A percentile compares a stretch with the other conserved stretches of the same genome.
Conservation (phyloP, 2,888 invertebrate species). For the Fragum fragum region DNA sequence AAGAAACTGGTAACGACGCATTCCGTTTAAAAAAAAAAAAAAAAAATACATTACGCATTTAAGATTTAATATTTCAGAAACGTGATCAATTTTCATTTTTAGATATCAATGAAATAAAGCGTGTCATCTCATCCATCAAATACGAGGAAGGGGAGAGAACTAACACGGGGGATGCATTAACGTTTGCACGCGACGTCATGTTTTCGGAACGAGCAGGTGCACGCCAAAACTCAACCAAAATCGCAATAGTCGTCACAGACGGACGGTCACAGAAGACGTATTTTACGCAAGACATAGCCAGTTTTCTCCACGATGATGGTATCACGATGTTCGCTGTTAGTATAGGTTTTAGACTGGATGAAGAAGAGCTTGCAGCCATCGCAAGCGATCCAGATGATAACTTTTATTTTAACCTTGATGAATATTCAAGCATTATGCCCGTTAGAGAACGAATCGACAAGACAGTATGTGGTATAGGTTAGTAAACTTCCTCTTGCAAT, state of each 20-base stretch:
- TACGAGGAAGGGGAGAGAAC: conserved; percentile 72
- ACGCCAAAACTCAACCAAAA: conserved; percentile 71
- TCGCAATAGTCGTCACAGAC: conserved; percentile 83
- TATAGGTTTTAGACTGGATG: conserved; percentile 72
- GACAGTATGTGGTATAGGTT: conserved; percentile 66
- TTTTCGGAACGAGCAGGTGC: conserved; percentile 63
- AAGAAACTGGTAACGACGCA: no score
- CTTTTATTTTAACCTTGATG: conserved; percentile 73
- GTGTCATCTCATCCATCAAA: conserved; percentile 63
- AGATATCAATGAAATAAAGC: neutral
- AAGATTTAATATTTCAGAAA: no score
- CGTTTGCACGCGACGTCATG: conserved; percentile 72
- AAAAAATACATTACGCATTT: no score
- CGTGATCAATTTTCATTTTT: neutral
- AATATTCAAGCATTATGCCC: conserved; percentile 68
- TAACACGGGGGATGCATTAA: conserved; percentile 76
- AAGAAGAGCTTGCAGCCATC: conserved; percentile 74
- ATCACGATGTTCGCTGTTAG: conserved; percentile 79
- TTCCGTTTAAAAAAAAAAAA: no score
- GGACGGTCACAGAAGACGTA: conserved; percentile 77
- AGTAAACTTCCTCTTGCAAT: neutral
- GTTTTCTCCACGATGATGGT: conserved; percentile 65
- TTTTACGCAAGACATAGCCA: conserved; percentile 73
- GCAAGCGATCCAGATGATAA: conserved; percentile 72
- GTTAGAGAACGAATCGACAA: conserved; percentile 72